phyloP scores from a whole-genome alignment of 2,113 vertebrate genomes.

The Zosterops hypoxanthus region DNA sequence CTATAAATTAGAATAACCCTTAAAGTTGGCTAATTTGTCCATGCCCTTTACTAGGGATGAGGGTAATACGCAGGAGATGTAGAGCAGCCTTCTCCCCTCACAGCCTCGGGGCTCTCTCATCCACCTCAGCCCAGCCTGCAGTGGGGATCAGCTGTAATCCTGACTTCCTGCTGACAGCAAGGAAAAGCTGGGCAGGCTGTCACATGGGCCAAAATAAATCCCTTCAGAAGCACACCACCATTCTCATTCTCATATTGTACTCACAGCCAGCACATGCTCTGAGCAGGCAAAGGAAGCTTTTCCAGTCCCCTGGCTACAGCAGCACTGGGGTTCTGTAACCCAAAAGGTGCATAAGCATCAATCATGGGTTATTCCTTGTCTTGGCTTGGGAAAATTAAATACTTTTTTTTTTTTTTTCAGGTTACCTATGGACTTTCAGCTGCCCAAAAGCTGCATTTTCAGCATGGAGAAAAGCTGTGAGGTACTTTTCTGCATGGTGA shows the following conservation, averaged over 20 bases:
- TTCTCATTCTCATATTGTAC: background rate
- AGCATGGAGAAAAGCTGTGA: background rate
- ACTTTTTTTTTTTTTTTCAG: background rate
- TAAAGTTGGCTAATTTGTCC: conserved; percentile 56
- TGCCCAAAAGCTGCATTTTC: background rate
- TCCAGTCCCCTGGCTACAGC: background rate
- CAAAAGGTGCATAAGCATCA: accelerated
- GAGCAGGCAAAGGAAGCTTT: background rate
- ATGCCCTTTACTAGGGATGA: conserved; percentile 26
- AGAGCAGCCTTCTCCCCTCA: background rate
- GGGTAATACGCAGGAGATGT: background rate
- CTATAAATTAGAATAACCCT: conserved; percentile 53
- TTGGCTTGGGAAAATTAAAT: background rate
- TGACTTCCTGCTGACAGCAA: background rate
- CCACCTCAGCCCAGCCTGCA: background rate
- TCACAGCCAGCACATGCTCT: background rate
- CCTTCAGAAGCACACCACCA: background rate
- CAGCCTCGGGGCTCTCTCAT: background rate
- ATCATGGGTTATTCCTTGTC: background rate
- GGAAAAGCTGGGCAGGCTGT: background rate
- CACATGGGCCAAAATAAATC: background rate
- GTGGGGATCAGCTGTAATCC: background rate
- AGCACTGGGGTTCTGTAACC: accelerated
- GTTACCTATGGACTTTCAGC: background rate
- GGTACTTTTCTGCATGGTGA: background rate